Conservation (phyloP, 2,113 vertebrate species). For the Brachyhypopomus gauderio region DNA sequence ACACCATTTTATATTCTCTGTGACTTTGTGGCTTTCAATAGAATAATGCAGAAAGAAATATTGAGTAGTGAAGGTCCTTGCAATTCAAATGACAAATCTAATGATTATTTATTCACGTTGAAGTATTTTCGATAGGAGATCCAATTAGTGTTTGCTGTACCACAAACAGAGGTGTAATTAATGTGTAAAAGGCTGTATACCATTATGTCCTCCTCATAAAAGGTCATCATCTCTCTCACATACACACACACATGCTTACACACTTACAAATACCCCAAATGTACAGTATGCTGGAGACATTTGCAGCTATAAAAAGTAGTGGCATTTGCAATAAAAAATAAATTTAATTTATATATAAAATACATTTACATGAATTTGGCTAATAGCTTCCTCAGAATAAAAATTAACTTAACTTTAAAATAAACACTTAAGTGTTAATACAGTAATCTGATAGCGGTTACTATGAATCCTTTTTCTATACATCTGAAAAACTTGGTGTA, state of each 20-base stretch:
- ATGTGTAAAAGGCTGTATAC: neutral
- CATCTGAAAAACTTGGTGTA: too few species aligned
- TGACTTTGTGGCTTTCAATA: neutral
- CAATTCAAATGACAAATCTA: conserved; percentile 19
- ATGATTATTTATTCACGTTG: neutral
- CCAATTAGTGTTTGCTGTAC: conserved; percentile 1
- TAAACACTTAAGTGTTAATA: too few species aligned
- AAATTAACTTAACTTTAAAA: too few species aligned
- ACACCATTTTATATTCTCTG: neutral
- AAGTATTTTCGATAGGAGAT: neutral
- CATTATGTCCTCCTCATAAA: neutral
- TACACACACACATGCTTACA: neutral
- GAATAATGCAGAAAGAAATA: neutral
- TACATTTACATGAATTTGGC: too few species aligned
- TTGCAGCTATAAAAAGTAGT: too few species aligned
- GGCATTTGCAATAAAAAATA: too few species aligned
- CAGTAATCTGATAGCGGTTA: too few species aligned
- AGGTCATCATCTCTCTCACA: neutral
- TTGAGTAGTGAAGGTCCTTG: neutral
- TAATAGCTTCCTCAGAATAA: too few species aligned
- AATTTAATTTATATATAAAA: too few species aligned
- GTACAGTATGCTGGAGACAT: too few species aligned
- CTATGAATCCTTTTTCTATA: too few species aligned
- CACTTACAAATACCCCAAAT: too few species aligned
- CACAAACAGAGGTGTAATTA: conserved; percentile 15